Base-by-base conservation (phyloP, 2,888 invertebrate genomes). In the Panorpa germanica region DNA sequence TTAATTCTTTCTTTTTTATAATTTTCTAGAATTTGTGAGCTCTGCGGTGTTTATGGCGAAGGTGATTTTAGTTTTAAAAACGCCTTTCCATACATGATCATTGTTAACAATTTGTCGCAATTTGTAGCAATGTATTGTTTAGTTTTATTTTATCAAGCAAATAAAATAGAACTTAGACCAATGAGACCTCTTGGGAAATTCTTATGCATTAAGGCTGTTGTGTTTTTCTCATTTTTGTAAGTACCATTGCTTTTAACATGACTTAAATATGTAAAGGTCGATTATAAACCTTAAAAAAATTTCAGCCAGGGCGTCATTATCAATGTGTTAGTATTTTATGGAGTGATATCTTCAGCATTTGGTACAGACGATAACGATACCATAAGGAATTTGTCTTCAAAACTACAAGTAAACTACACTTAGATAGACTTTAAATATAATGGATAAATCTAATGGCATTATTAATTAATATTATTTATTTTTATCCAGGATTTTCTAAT, bases 161-260 rank as follows among this genome's bases (percentile, higher is more conserved):
- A 83, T 50, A 69, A 71, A 43, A 69, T 75, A 36, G 86, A 90
- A 51, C 55, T 95, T 26, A 70, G 70, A 41, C 90, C 91, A 4
- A 88, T 95, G 80, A 78, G 76, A 47, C 95, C 95, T 1, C 65
- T 95, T 39, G 82, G 86, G 26, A 95, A 95, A 56, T 93, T 95
- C 58, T 61, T 95, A 30, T 93, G 93, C 53, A 91, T 95, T 42
- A 95, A 95, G 59, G 86, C 90, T 40, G 91, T 95, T 31, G 90
- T 95, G 14, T 95, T 95, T 62, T 86, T 93, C 52, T 93, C 93
- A 26, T 95, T 95, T 58, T 93, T 93, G 93, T 93, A 69, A 78
- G 85, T 70, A 15, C 15, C 4, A 12, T 27, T 13, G 13, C n/a
- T 12, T 25, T 21, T 18, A 13, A 30, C 23, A 9, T 16, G 21